phyloP scores from a whole-genome alignment of 2,888 invertebrate genomes.

The Pachliopta kotzebuea region DNA sequence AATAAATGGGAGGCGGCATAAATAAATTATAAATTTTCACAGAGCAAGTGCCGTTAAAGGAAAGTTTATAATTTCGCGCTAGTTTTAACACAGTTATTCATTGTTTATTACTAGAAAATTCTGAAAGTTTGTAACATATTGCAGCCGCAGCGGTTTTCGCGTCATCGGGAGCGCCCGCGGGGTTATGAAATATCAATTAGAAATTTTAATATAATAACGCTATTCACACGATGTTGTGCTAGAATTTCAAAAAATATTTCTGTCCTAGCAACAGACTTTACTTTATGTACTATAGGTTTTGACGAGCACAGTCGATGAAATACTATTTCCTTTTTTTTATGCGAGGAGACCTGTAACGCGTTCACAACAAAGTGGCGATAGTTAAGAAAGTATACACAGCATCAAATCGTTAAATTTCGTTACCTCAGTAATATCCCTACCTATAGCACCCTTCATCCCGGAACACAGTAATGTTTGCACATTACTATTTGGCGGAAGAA shows the following conservation, averaged over 20 bases:
- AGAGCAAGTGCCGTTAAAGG: slow-evolving; percentile 3
- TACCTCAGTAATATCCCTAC: too few species aligned
- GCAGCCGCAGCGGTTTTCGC: slow-evolving; percentile 14
- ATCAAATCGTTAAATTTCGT: too few species aligned
- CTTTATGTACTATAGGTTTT: background rate
- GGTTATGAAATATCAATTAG: slow-evolving; percentile 19
- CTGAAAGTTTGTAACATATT: slow-evolving; percentile 12
- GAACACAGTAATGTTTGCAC: too few species aligned
- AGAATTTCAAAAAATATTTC: background rate
- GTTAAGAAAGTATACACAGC: too few species aligned
- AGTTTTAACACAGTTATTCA: slow-evolving; percentile 24
- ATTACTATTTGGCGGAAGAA: too few species aligned
- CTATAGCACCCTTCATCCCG: too few species aligned
- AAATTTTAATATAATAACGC: background rate
- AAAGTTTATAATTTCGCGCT: slow-evolving; percentile 10
- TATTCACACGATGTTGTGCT: background rate
- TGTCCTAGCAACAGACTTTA: background rate
- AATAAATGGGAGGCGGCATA: background rate
- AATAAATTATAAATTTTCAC: slow-evolving; percentile 12
- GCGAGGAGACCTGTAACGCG: too few species aligned
- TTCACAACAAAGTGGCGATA: too few species aligned
- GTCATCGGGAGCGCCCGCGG: slow-evolving; percentile 8
- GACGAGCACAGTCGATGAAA: too few species aligned
- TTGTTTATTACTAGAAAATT: slow-evolving; percentile 20
- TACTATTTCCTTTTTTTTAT: too few species aligned